phyloP scores from a whole-genome alignment of 2,797 vertebrate genomes.

The Menidia menidia region DNA sequence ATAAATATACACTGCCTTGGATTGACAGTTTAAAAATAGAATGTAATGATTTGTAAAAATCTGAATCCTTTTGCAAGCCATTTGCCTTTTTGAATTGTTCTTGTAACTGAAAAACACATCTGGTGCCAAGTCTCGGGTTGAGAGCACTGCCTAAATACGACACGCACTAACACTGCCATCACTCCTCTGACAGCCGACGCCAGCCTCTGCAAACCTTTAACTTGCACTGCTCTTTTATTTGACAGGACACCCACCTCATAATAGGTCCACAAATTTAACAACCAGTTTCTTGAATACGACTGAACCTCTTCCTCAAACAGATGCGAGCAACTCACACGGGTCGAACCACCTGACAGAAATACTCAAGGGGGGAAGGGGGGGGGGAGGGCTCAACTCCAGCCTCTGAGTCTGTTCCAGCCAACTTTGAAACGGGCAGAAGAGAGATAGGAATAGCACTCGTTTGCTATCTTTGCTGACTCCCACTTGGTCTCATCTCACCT shows the following conservation, averaged over 20 bases:
- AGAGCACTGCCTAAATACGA: not conserved
- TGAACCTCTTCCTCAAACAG: slow-evolving; percentile 6
- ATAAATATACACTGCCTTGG: too few relatives aligned
- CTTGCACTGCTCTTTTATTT: not conserved
- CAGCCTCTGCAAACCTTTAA: not conserved
- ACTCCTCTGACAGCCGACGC: not conserved
- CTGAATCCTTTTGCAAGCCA: too few relatives aligned
- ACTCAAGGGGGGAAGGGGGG: not conserved
- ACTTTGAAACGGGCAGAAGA: not conserved
- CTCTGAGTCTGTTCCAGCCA: slow-evolving; percentile 6
- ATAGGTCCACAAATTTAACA: slow-evolving; percentile 28
- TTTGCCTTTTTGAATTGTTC: too few relatives aligned
- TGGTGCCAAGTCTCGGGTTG: too few relatives aligned
- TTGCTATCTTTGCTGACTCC: slow-evolving; percentile 15
- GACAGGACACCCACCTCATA: not conserved
- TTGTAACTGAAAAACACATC: too few relatives aligned
- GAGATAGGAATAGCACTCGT: not conserved
- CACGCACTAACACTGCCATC: not conserved
- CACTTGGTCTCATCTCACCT: not conserved
- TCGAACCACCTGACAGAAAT: not conserved
- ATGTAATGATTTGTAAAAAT: too few relatives aligned
- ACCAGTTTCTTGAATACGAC: slow-evolving; percentile 29
- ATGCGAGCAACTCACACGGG: not conserved
- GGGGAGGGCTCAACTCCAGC: not conserved
- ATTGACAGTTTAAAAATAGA: too few relatives aligned